phyloP scores from a whole-genome alignment of 2,888 invertebrate species.

The Epistrophe eligans region DNA sequence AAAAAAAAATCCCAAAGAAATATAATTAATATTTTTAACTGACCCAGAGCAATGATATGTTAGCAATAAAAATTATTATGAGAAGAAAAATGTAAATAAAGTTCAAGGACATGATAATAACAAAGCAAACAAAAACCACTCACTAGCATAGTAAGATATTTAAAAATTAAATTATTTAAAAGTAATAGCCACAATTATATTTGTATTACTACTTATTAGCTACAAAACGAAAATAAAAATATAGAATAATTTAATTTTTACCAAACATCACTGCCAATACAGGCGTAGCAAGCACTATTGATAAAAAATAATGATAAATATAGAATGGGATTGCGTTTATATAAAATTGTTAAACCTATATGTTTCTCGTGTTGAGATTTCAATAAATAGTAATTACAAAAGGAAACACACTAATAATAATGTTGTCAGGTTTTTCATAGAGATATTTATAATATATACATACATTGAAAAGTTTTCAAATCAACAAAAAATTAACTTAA shows the following conservation, averaged over 20 bases:
- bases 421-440: slow-evolving; percentile 61
- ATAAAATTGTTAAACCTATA: slow-evolving; percentile 12
- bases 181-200: slow-evolving; percentile 45
- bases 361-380: slow-evolving; percentile 54
- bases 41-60: slow-evolving; percentile 50
- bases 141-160: slow-evolving; percentile 58
- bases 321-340: slow-evolving; percentile 15
- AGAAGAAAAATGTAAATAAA: slow-evolving; percentile 54
- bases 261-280: slow-evolving; percentile 70
- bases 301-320: slow-evolving; percentile 14
- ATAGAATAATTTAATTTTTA: slow-evolving; percentile 58
- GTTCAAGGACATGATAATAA: slow-evolving; percentile 57
- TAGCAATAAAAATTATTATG: slow-evolving; percentile 40
- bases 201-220: slow-evolving; percentile 25
- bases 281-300: slow-evolving; percentile 71
- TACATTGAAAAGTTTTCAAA: slow-evolving; percentile 57
- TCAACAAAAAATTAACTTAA: slow-evolving; percentile 27
- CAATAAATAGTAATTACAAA: slow-evolving; percentile 47
- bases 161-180: slow-evolving; percentile 27
- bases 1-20: slow-evolving; percentile 25
- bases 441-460: slow-evolving; percentile 33
- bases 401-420: slow-evolving; percentile 54
- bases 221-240: slow-evolving; percentile 36
- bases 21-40: slow-evolving; percentile 41
- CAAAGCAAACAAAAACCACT: slow-evolving; percentile 38